phyloP scores from a whole-genome alignment of 1,140 invertebrate species.

The Rhyzopertha dominica region DNA sequence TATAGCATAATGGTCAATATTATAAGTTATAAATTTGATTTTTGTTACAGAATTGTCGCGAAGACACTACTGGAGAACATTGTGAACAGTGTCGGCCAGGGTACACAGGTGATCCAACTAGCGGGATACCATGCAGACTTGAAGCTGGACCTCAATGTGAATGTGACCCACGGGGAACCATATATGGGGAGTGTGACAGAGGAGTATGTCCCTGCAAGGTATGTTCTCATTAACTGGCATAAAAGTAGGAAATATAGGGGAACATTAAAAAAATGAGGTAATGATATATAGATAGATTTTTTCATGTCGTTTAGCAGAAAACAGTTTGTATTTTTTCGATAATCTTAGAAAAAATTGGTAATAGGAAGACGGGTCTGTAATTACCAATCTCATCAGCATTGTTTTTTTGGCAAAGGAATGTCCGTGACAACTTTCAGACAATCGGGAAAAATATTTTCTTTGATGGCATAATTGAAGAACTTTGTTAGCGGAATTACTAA shows the following conservation, averaged over 20 bases:
- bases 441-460: too few relatives aligned
- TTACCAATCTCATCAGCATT: too few relatives aligned
- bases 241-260: not conserved
- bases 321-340: too few relatives aligned
- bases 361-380: too few relatives aligned
- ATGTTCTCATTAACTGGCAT: conserved; percentile 16
- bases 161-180: conserved; percentile 61
- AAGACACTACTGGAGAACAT: conserved; percentile 79
- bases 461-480: too few relatives aligned
- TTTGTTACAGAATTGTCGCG: conserved; percentile 68
- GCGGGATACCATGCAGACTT: conserved; percentile 48
- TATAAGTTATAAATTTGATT: too few relatives aligned
- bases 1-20: too few relatives aligned
- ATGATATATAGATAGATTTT: conserved; percentile 3
- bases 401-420: too few relatives aligned
- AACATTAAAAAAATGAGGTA: not conserved
- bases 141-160: conserved; percentile 39
- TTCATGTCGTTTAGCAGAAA: too few relatives aligned
- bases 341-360: too few relatives aligned
- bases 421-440: too few relatives aligned
- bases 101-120: conserved; percentile 59
- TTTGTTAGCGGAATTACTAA: too few relatives aligned
- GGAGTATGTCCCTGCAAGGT: conserved; percentile 65
- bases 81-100: conserved; percentile 81
- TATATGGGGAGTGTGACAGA: conserved; percentile 48